Base-by-base conservation (phyloP, 1,140 invertebrate genomes). In the Tetraneura akinire region DNA sequence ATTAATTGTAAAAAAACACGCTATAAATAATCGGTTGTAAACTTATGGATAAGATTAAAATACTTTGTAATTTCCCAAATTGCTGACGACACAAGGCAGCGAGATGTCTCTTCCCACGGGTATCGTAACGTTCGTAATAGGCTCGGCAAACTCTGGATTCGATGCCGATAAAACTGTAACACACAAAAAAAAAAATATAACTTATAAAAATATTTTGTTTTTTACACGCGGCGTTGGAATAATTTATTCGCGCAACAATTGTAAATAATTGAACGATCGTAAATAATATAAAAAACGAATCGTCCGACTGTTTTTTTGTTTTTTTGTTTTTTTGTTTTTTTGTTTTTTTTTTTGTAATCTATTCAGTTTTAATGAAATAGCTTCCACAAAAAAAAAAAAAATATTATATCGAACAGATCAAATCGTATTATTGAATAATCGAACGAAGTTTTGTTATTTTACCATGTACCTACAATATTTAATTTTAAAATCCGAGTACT, bases 111-210 rank as follows among this genome's bases (percentile, higher is more conserved):
- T 88, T 81, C 94, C 94, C 45, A 95, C 88, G 68, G 93, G 92
- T 73, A 95, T 94, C 10, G 94, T 96, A 81, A 94, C 92, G 86
- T 95, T 95, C 26, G 93, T 92, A 84, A 95, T 94, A 32, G 93
- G 92, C 85, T 95, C 93, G 23, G 92, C 91, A 84, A 96, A 95
- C 82, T 91, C 89, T 18, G 94, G 94, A 82, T 91, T 91, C 51
- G 62, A 29, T 84, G 93, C 91, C 74, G 92, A 92, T 84, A 94
- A 87, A 80, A 92, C 93, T 95, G 89, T 23, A 89, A 89, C 82
- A 85, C 83, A 85, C 86, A 80, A 64, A 62, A 78, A 32, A 42
- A 42, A 11, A 62, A 78, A 60, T 26, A 26, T 11, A n/a, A n/a
- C n/a, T 3, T 6, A 53, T 53, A n/a, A 6, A 32, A 29, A 51